Evolutionary conservation across 2,797 vertebrate genomes (phyloP).

Genomic region (Hippocampus kuda): DNA sequence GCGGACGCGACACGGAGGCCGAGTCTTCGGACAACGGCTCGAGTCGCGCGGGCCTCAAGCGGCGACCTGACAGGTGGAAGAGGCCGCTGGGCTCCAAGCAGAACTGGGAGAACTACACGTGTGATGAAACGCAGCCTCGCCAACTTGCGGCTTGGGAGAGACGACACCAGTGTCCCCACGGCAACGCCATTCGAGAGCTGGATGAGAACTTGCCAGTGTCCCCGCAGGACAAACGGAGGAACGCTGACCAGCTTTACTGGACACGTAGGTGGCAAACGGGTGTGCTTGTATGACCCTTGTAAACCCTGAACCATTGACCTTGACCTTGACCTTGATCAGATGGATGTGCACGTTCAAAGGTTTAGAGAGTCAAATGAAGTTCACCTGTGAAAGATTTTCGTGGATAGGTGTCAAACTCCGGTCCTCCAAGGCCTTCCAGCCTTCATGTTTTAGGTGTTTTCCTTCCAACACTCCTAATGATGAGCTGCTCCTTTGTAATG

Average conservation of each 20-base stretch:
- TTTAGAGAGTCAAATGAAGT: too few species aligned
- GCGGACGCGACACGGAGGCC: slow-evolving; percentile 32
- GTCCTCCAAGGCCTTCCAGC: too few species aligned
- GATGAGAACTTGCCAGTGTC: slow-evolving; percentile 43
- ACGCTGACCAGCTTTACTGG: slow-evolving; percentile 26
- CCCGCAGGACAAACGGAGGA: slow-evolving; percentile 35
- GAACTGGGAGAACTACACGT: slow-evolving; percentile 47
- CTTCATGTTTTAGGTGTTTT: too few species aligned
- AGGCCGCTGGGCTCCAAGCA: slow-evolving; percentile 33
- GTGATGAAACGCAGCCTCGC: slow-evolving; percentile 26
- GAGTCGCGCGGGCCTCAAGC: slow-evolving; percentile 6
- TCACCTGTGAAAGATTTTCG: too few species aligned
- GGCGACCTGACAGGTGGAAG: slow-evolving; percentile 21
- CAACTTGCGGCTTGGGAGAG: slow-evolving; percentile 23
- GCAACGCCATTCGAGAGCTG: slow-evolving; percentile 32
- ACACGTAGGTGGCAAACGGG: slow-evolving; percentile 43
- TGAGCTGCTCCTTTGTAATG: too few species aligned
- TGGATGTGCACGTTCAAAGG: background rate
- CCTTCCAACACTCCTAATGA: too few species aligned
- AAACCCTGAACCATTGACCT: background rate
- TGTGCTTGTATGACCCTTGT: slow-evolving; percentile 4
- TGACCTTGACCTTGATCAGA: too few species aligned
- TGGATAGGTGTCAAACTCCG: too few species aligned
- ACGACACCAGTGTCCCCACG: slow-evolving; percentile 28
- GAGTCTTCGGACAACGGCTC: slow-evolving; percentile 54